Evolutionary conservation across 2,113 vertebrate genomes (phyloP).

Genomic region (Clupea harengus): DNA sequence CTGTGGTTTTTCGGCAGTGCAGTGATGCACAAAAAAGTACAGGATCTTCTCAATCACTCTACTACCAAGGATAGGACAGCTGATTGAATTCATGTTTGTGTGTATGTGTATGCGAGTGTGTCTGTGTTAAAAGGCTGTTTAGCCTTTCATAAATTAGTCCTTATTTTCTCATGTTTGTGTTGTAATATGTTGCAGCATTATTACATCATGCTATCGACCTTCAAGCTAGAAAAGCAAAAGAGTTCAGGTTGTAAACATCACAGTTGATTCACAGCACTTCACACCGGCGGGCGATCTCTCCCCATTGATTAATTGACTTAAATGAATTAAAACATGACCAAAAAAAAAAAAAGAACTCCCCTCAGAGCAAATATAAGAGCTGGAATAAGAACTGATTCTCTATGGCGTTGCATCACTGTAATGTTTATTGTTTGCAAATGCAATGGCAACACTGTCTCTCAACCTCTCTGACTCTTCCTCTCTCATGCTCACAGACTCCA

Average conservation of each 20-base stretch:
- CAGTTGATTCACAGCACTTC: background rate
- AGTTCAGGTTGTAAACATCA: background rate
- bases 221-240: background rate
- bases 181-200: slow-evolving; percentile 53
- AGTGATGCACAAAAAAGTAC: background rate
- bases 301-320: background rate
- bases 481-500: slow-evolving; percentile 20
- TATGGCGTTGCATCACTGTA: background rate
- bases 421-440: background rate
- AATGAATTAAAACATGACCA: background rate
- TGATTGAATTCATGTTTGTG: background rate
- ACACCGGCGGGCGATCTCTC: background rate
- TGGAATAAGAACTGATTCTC: background rate
- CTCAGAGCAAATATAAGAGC: background rate
- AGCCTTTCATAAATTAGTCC: slow-evolving; percentile 44
- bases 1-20: background rate
- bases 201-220: slow-evolving; percentile 57
- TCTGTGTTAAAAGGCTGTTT: slow-evolving; percentile 34
- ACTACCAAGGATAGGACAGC: background rate
- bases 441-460: background rate
- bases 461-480: background rate
- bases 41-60: background rate
- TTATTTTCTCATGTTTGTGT: slow-evolving; percentile 58
- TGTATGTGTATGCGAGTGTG: background rate
- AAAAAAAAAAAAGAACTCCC: background rate